A percentile compares a stretch with the other conserved stretches of the same genome.
Conservation (phyloP, 2,113 vertebrate species). For the Morphnarchus princeps region DNA sequence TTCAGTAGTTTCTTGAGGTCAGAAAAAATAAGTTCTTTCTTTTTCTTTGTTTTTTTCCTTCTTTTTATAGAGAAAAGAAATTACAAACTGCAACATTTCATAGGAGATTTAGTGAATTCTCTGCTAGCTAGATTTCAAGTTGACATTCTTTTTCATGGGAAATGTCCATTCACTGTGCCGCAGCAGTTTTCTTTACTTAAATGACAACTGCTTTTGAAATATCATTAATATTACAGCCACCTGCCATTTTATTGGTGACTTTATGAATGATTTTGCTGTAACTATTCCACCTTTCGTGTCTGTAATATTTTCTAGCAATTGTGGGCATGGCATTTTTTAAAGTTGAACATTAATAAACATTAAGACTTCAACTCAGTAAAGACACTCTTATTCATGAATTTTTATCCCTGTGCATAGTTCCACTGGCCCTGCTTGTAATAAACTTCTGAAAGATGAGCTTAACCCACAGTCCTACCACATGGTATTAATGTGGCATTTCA, state of each 20-base stretch:
- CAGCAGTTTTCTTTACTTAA: neutral
- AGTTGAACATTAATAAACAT: neutral
- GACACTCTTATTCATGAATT: neutral
- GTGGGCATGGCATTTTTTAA: neutral
- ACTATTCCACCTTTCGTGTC: neutral
- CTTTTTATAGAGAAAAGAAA: neutral
- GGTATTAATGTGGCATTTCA: neutral
- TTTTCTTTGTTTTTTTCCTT: fast-evolving
- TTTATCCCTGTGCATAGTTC: neutral
- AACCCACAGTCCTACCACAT: neutral
- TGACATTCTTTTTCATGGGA: neutral
- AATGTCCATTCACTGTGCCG: neutral
- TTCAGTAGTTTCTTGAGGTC: neutral
- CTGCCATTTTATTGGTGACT: neutral
- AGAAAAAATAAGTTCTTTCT: neutral
- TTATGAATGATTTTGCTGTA: neutral
- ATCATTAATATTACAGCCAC: neutral
- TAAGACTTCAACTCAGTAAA: neutral
- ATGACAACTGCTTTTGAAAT: neutral
- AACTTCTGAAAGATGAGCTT: neutral
- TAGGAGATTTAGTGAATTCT: neutral
- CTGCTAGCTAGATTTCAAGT: neutral
- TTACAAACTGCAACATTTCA: neutral
- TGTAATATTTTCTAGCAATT: neutral
- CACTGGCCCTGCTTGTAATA: neutral